phyloP scores from a whole-genome alignment of 2,888 invertebrate species.

The Plebejus melissa region DNA sequence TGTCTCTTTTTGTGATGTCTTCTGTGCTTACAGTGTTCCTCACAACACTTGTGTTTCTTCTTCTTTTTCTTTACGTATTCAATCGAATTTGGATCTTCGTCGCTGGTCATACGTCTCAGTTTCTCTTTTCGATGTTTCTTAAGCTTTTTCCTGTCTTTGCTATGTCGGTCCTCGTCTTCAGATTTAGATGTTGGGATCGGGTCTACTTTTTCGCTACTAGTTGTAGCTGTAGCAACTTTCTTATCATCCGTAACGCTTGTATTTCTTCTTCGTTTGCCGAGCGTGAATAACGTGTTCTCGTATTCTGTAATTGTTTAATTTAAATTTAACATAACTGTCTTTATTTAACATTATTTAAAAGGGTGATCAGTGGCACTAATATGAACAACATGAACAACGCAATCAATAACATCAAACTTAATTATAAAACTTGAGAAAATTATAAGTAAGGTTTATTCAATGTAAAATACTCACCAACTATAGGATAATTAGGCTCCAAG shows the following conservation, averaged over 20 bases:
- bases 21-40: constrained; percentile 84
- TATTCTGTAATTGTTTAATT: constrained; percentile 82
- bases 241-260: constrained; percentile 80
- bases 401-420: too few relatives aligned
- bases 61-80: constrained; percentile 82
- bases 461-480: constrained; percentile 83
- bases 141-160: constrained; percentile 80
- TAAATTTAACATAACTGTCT: not conserved
- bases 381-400: too few relatives aligned
- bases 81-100: constrained; percentile 59
- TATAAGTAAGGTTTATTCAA: not conserved
- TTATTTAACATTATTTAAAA: too few relatives aligned
- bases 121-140: constrained; percentile 85
- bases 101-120: constrained; percentile 63
- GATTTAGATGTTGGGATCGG: constrained; percentile 39
- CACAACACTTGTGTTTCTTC: constrained; percentile 83
- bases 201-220: constrained; percentile 47
- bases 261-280: constrained; percentile 87
- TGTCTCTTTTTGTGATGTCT: constrained; percentile 89
- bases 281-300: constrained; percentile 87
- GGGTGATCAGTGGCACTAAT: too few relatives aligned
- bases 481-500: constrained; percentile 93
- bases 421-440: too few relatives aligned
- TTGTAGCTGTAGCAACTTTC: constrained; percentile 46
- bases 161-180: constrained; percentile 69